A percentile compares a stretch with the other conserved stretches of the same genome.
Evolutionary conservation across 2,888 invertebrate species (phyloP).

Genomic region (Balanococcus diminutus): DNA sequence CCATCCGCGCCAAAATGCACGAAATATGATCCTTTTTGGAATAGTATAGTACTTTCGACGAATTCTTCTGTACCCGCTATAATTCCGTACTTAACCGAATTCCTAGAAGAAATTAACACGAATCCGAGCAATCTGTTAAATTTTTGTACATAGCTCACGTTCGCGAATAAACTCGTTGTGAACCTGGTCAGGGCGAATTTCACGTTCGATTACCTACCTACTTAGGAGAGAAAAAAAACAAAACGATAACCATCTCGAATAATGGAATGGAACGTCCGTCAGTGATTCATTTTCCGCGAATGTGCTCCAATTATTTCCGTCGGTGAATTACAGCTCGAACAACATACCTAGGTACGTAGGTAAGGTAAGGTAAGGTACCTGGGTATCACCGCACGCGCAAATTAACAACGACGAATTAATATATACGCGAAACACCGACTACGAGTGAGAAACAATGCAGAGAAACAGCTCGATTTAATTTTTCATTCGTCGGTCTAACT

Average conservation of each 20-base stretch:
- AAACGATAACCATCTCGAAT: conserved; percentile 3
- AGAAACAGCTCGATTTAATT: background rate
- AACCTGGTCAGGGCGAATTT: background rate
- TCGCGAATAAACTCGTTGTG: background rate
- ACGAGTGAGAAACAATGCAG: background rate
- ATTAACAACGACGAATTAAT: background rate
- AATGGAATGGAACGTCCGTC: conserved; percentile 14
- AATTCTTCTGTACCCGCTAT: too few species aligned
- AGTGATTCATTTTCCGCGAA: conserved; percentile 11
- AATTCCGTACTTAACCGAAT: background rate
- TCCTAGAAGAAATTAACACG: background rate
- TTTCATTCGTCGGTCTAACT: background rate
- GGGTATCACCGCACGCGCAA: background rate
- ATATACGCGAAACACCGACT: background rate
- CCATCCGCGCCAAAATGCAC: too few species aligned
- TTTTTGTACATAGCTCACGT: background rate
- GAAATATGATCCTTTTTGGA: too few species aligned
- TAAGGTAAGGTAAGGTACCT: background rate
- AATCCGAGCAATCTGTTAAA: background rate
- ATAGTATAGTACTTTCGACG: too few species aligned
- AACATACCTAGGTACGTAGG: background rate
- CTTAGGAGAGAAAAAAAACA: background rate
- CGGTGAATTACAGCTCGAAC: background rate
- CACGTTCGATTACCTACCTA: conserved; percentile 3
- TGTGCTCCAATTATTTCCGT: conserved; percentile 2